phyloP scores from a whole-genome alignment of 2,888 invertebrate species.

The Ctenicera cuprea region DNA sequence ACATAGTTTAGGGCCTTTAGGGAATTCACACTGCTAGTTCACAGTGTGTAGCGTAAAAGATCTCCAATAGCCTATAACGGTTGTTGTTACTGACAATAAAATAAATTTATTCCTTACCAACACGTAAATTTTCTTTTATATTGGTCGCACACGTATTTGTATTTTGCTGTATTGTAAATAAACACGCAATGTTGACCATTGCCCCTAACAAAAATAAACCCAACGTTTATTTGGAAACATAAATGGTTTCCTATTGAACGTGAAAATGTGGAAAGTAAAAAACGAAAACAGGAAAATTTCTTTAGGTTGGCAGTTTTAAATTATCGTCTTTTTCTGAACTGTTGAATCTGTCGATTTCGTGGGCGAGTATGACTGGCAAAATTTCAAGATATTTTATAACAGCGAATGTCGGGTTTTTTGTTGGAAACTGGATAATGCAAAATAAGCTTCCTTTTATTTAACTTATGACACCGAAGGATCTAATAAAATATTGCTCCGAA shows the following conservation, averaged over 20 bases:
- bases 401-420: background rate
- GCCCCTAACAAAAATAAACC: conserved; percentile 14
- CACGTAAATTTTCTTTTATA: conserved; percentile 30
- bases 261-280: background rate
- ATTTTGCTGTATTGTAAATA: conserved; percentile 11
- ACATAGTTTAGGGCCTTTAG: too few species aligned
- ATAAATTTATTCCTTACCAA: conserved; percentile 8
- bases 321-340: conserved; percentile 1
- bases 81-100: background rate
- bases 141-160: conserved; percentile 19
- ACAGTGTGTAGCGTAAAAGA: background rate
- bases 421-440: conserved; percentile 24
- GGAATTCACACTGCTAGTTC: background rate
- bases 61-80: conserved; percentile 6
- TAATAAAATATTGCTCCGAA: conserved; percentile 34
- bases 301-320: background rate
- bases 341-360: background rate
- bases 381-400: conserved; percentile 18
- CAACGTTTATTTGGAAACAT: background rate
- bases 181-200: conserved; percentile 19
- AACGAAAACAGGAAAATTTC: background rate
- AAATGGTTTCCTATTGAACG: background rate
- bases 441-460: conserved; percentile 32
- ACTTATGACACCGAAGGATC: conserved; percentile 30
- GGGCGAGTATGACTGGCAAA: background rate